A percentile compares a stretch with the other conserved stretches of the same genome.
Evolutionary conservation across 1,140 invertebrate genomes (phyloP).

Genomic region (Neodiprion lecontei): DNA sequence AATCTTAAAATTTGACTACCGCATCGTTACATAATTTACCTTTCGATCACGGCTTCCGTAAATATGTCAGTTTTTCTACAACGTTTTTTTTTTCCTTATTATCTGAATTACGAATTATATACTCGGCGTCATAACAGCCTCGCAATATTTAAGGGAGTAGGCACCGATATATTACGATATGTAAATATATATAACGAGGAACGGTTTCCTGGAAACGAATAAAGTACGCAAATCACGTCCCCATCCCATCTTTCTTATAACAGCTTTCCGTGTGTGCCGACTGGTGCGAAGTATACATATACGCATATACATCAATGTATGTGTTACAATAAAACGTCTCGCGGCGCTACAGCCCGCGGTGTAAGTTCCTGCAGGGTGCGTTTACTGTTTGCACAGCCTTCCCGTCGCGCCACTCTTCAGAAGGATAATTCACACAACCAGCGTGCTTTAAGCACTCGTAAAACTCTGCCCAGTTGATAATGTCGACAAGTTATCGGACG

Average conservation of each 20-base stretch:
- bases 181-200: background rate
- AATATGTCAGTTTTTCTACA: too few relatives aligned
- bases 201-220: background rate
- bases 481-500: background rate
- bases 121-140: background rate
- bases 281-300: background rate
- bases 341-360: background rate
- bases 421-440: background rate
- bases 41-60: too few relatives aligned
- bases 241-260: background rate
- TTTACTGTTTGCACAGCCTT: slow-evolving; percentile 7
- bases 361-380: background rate
- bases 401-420: background rate
- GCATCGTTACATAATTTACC: too few relatives aligned
- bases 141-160: background rate
- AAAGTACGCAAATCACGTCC: background rate
- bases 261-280: background rate
- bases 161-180: background rate
- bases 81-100: background rate
- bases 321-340: background rate
- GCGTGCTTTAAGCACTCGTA: slow-evolving; percentile 2
- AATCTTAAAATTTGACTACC: too few relatives aligned
- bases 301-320: too few relatives aligned
- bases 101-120: background rate
- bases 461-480: background rate